These are phyloP conservation scores for Anodontia alba DNA, from an alignment of 2,888 invertebrate species.

Conservation along the genomic window DNA sequence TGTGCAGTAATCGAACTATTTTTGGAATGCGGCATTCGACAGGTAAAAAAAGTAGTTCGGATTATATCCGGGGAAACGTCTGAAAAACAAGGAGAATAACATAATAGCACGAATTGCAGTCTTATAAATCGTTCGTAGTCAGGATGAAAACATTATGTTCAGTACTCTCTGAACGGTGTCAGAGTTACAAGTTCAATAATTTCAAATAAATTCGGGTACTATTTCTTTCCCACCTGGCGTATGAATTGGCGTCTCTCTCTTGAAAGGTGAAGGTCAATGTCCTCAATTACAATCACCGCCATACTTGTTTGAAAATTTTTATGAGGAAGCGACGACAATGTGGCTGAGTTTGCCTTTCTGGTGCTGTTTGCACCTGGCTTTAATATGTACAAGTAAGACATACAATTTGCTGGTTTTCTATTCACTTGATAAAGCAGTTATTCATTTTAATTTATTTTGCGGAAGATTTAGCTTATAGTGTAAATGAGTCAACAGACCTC, in stretches of 20 bases:
- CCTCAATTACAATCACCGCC: constrained; percentile 33
- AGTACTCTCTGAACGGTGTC: too few relatives aligned
- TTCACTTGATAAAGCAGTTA: too few relatives aligned
- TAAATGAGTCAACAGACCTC: too few relatives aligned
- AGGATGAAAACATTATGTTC: too few relatives aligned
- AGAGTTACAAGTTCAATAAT: too few relatives aligned
- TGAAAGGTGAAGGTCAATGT: constrained; percentile 39
- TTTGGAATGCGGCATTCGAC: constrained; percentile 19
- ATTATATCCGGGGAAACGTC: too few relatives aligned
- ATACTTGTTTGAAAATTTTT: constrained; percentile 41
- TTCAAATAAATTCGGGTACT: neutral
- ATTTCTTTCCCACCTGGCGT: constrained; percentile 42
- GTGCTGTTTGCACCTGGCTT: constrained; percentile 6
- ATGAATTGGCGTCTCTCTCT: constrained; percentile 34
- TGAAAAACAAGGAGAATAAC: too few relatives aligned
- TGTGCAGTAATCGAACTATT: constrained; percentile 25
- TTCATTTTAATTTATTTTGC: too few relatives aligned
- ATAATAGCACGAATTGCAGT: too few relatives aligned
- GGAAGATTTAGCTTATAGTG: too few relatives aligned
- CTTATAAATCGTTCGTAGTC: too few relatives aligned
- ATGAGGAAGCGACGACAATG: constrained; percentile 35
- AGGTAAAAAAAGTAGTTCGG: constrained; percentile 37
- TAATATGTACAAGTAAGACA: neutral
- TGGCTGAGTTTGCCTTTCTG: neutral
- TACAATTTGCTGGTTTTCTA: neutral